Base-by-base conservation (phyloP, 2,797 vertebrate species). In the Orestias chungarensis region DNA sequence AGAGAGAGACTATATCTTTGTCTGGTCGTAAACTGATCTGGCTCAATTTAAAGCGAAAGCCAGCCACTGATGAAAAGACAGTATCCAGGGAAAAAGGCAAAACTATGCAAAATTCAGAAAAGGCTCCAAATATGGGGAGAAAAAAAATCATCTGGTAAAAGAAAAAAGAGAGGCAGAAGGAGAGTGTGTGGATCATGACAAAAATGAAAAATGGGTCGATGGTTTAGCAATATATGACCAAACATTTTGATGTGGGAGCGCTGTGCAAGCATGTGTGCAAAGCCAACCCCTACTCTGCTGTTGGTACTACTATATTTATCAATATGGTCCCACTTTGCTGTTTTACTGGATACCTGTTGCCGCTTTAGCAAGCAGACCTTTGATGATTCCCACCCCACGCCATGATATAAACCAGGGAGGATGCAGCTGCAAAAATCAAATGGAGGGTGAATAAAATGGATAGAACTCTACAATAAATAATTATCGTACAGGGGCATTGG, bases 41-140 rank as follows among this genome's bases (percentile, higher is more conserved):
- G 85, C 90, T 91, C 89, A 86, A 80, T 87, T 87, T 82, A 89
- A 90, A 88, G 75, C 79, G 46, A 89, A 91, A 88, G 82, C 52
- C 85, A 83, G 86, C 71, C 83, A 76, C 85, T 89, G 91, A 85
- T 92, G 90, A 93, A 93, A 93, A 89, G 88, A 87, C 85, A 86
- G 90, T 90, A 86, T 91, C 91, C 86, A 89, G 90, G 86, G 89
- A 89, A 88, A 54, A 91, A 90, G 82, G 70, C 65, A 74, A 81
- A 93, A 91, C 83, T 92, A 91, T 92, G 88, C 83, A 89, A 87
- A 91, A 85, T 83, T 81, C 80, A 78, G 83, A 86, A 66, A 75
- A 52, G 79, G 61, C 84, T 87, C 91, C 92, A 93, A 93, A 93
- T 90, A 93, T 91, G 92, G 90, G 89, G 86, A 89, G 84, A 52